Base-by-base conservation (phyloP, 2,888 invertebrate species). In the Alcis repandata region DNA sequence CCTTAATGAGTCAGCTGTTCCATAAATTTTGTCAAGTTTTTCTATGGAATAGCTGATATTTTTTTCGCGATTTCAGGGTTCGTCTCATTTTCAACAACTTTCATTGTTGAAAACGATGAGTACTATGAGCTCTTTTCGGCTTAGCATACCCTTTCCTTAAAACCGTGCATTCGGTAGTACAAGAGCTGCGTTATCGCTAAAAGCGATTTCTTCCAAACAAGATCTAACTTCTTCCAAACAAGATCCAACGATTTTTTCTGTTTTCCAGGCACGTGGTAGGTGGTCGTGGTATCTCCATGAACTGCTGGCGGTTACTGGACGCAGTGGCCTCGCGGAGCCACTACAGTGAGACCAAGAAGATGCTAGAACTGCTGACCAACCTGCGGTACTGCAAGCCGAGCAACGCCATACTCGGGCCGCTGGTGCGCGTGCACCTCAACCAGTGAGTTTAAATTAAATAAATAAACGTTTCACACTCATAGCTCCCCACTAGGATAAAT, bases 271-370 rank as follows among this genome's bases (percentile, higher is more conserved):
- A 84, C 7, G 73, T 93, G 6, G 60, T 77, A 0, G 92, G 93
- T 20, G 95, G 95, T 19, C 89, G 92, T 11, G 85, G 90, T 67
- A 85, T 95, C 36, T 86, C 94, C 32, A 91, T 93, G 82, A 95
- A 95, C 75, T 95, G 96, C 61, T 95, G 95, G 94, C 89, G 94
- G 0, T 80, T 96, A 0, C 79, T 96, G 1, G 93, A 93, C 73
- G 92, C 94, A 57, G 88, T 94, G 0, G 94, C 95, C 0, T 78
- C 87, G 0, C 81, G 84, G 10, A 87, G 89, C 13, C 74, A 85
- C 15, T 77, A 82, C 19, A 83, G 85, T 2, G 83, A 92, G 17
- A 93, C 94, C 0, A 82, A 83, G 11, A 86, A 88, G 10, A 91
- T 95, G 82, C 94, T 95, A 59, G 82, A 94, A 0, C 75, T 94